These are phyloP conservation scores for Mycteria americana DNA, from an alignment of 2,797 vertebrate genomes.

Conservation along the genomic window DNA sequence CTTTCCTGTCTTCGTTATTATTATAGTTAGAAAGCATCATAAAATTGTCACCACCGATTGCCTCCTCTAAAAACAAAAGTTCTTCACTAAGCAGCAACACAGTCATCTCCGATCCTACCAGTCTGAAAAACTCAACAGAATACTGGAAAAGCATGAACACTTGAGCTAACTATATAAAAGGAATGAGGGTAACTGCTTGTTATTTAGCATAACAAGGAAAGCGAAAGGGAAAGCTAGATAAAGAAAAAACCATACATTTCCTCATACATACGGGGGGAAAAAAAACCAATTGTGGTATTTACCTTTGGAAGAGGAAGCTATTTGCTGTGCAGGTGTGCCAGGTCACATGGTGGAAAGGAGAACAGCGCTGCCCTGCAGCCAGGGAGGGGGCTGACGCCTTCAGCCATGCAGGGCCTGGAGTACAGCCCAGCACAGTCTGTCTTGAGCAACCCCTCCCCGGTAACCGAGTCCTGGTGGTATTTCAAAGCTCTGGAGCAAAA, in stretches of 20 bases:
- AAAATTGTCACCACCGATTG: background rate
- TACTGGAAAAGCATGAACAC: background rate
- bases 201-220: background rate
- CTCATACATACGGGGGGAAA: fast-evolving
- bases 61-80: background rate
- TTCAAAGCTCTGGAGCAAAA: background rate
- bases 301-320: background rate
- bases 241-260: background rate
- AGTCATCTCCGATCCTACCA: background rate
- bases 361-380: background rate
- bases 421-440: background rate
- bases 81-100: background rate
- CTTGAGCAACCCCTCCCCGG: background rate
- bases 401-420: background rate
- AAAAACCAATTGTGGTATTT: background rate
- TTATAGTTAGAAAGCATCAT: background rate
- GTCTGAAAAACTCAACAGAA: background rate
- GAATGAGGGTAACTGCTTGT: fast-evolving
- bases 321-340: background rate
- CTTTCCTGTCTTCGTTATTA: background rate
- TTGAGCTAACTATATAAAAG: background rate
- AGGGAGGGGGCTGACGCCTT: background rate
- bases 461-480: fast-evolving
- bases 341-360: slow-evolving; percentile 12
- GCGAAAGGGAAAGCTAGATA: background rate